A percentile compares a stretch with the other conserved stretches of the same genome.
Conservation (phyloP, 2,113 vertebrate species). For the human (Homo sapiens) region DNA sequence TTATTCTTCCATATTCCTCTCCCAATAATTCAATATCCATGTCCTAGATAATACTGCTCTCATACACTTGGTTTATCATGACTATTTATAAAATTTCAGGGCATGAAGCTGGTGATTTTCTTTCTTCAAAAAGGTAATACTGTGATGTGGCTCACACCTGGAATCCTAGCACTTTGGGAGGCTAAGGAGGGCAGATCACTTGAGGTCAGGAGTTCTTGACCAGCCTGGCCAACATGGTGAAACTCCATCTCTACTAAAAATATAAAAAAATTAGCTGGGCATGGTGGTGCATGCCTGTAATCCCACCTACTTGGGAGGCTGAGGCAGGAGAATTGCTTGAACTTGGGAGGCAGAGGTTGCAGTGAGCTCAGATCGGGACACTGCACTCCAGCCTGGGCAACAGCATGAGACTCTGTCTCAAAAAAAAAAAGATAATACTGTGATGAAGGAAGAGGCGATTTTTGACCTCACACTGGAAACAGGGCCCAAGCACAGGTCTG, state of each 20-base stretch:
- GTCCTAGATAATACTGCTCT: background rate
- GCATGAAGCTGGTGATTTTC: background rate
- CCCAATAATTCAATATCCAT: background rate
- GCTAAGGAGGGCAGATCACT: background rate
- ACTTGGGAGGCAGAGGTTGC: background rate
- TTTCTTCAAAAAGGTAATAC: background rate
- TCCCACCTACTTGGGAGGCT: background rate
- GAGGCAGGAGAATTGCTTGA: background rate
- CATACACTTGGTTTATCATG: background rate
- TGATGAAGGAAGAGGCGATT: background rate
- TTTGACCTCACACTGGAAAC: background rate
- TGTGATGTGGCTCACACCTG: background rate
- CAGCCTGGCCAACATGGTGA: background rate
- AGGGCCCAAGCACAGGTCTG: background rate
- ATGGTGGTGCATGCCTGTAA: background rate
- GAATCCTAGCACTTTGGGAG: background rate
- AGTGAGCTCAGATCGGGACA: background rate
- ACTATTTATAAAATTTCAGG: background rate
- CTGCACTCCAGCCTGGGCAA: background rate
- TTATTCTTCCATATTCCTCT: background rate
- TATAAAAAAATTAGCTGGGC: background rate
- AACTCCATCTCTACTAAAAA: background rate
- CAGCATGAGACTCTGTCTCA: background rate
- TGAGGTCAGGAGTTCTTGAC: background rate
- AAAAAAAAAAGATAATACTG: background rate